Evolutionary conservation across 2,888 invertebrate species (phyloP).

Genomic region (Drosophila mayaguana): DNA sequence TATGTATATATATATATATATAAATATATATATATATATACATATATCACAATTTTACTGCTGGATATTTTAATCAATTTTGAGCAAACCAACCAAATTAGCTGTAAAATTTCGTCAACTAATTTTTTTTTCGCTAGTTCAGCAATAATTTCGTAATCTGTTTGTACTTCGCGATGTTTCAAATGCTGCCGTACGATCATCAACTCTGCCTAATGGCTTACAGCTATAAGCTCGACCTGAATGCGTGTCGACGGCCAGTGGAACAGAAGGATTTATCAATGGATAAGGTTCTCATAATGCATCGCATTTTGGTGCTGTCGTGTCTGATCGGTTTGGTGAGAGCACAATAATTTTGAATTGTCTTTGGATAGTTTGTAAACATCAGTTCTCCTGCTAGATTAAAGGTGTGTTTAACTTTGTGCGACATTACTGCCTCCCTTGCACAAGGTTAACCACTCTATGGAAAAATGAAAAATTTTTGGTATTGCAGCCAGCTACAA

Average conservation of each 20-base stretch:
- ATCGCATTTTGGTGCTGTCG: conserved; percentile 2
- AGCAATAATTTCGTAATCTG: background rate
- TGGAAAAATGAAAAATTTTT: background rate
- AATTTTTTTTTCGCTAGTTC: background rate
- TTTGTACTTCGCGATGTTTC: background rate
- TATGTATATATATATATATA: no score
- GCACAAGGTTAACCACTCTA: rapidly evolving
- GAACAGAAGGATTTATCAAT: background rate
- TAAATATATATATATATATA: no score
- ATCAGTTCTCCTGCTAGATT: background rate
- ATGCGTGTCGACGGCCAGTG: background rate
- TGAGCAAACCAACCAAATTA: background rate
- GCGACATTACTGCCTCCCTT: background rate
- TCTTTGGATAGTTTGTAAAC: no score
- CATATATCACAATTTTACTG: background rate
- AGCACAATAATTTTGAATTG: background rate
- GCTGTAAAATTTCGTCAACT: background rate
- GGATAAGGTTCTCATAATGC: background rate
- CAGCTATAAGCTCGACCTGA: background rate
- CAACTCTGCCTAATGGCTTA: background rate
- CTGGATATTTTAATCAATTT: background rate
- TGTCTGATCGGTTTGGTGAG: conserved; percentile 63
- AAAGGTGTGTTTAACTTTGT: background rate
- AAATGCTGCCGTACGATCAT: background rate
- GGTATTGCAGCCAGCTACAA: background rate